These are phyloP conservation scores for Myotis lucifugus DNA, from an alignment of 2,113 vertebrate genomes.

Conservation along the genomic window DNA sequence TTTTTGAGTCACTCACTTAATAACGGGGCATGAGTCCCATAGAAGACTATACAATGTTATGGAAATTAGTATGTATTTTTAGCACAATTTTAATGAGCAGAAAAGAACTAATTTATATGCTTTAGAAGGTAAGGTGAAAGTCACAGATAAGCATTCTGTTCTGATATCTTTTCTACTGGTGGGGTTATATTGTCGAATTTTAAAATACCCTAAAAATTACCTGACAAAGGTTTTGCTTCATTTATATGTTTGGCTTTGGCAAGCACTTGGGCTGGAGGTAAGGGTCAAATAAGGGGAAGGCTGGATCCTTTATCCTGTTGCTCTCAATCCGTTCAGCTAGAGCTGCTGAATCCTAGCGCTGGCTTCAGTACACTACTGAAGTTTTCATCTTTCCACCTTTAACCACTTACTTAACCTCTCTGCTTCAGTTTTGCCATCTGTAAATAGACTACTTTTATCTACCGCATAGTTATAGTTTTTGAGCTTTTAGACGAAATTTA, in stretches of 20 bases:
- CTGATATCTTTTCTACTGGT: not conserved
- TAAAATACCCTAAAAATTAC: conserved; percentile 26
- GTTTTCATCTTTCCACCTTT: not conserved
- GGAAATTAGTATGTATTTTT: conserved; percentile 31
- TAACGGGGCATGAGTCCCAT: not conserved
- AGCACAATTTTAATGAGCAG: conserved; percentile 40
- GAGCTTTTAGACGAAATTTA: not conserved
- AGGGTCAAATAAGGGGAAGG: not conserved
- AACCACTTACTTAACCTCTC: not conserved
- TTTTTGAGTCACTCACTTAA: not conserved
- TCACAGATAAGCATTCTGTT: conserved; percentile 41
- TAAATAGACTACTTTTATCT: not conserved
- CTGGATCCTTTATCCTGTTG: not conserved
- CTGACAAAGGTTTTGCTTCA: not conserved
- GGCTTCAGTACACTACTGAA: not conserved
- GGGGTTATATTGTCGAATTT: conserved; percentile 43
- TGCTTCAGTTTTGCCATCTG: not conserved
- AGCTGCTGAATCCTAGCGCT: not conserved
- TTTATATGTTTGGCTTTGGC: not conserved
- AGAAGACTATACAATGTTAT: conserved; percentile 12
- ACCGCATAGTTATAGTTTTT: not conserved
- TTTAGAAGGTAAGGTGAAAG: conserved; percentile 8
- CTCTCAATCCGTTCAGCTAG: not conserved
- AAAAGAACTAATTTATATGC: conserved; percentile 50
- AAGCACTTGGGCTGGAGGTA: not conserved